These are phyloP conservation scores for Blastobasis adustella DNA, from an alignment of 2,888 invertebrate species.

Conservation along the genomic window DNA sequence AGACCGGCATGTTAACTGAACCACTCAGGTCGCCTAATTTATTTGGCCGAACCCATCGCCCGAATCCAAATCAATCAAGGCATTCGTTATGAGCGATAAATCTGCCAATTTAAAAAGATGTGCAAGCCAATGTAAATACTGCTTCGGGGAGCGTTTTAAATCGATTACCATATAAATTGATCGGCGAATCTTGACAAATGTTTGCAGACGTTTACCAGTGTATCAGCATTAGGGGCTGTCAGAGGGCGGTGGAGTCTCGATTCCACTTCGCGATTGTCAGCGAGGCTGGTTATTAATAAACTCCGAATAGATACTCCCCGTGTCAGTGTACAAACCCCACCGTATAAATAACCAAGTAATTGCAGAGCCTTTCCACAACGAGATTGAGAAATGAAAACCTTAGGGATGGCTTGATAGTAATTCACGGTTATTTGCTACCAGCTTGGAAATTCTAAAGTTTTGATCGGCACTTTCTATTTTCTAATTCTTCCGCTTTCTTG, in stretches of 20 bases:
- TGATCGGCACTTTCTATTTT: conserved; percentile 9
- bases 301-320: conserved; percentile 39
- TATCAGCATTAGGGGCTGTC: conserved; percentile 27
- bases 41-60: no score
- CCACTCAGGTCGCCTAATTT: no score
- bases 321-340: conserved; percentile 45
- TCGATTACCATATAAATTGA: conserved; percentile 12
- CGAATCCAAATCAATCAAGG: no score
- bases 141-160: conserved; percentile 4
- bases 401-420: conserved; percentile 31
- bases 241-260: conserved; percentile 19
- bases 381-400: conserved; percentile 54
- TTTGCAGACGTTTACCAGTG: conserved; percentile 25
- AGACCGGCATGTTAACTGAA: no score
- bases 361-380: conserved; percentile 47
- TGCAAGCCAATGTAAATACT: background rate
- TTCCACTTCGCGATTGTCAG: conserved; percentile 24
- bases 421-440: conserved; percentile 21
- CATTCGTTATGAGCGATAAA: no score
- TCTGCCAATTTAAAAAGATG: no score
- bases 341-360: conserved; percentile 62
- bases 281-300: conserved; percentile 58
- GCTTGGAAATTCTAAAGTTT: conserved; percentile 8
- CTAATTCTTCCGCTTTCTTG: conserved; percentile 9
- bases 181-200: conserved; percentile 20